phyloP scores from a whole-genome alignment of 2,797 vertebrate genomes.

The Gymnothorax javanicus region DNA sequence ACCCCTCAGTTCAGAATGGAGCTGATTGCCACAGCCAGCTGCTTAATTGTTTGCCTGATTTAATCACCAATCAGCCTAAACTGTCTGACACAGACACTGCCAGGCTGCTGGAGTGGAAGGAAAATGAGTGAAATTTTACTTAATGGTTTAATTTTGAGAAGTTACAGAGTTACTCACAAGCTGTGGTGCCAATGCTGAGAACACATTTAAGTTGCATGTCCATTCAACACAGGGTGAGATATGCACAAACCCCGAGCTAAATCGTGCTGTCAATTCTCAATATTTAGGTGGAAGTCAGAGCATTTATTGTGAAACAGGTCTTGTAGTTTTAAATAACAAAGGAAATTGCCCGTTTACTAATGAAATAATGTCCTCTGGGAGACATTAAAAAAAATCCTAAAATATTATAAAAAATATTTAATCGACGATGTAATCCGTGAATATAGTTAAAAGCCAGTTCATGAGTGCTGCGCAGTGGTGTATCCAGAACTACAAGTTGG shows the following conservation, averaged over 20 bases:
- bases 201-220: not conserved
- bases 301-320: too few species aligned
- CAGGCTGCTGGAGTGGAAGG: not conserved
- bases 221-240: not conserved
- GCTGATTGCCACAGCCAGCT: conserved; percentile 45
- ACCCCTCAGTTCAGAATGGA: not conserved
- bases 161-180: conserved; percentile 5
- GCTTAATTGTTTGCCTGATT: conserved; percentile 43
- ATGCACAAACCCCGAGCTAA: not conserved
- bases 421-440: too few species aligned
- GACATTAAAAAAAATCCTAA: too few species aligned
- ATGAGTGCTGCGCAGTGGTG: too few species aligned
- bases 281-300: too few species aligned
- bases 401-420: too few species aligned
- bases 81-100: not conserved
- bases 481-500: too few species aligned
- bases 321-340: too few species aligned
- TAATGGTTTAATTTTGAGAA: not conserved
- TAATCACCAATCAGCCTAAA: conserved; percentile 35
- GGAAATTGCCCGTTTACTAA: too few species aligned
- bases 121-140: not conserved
- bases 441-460: too few species aligned
- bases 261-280: too few species aligned
- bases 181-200: not conserved
- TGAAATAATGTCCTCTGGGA: too few species aligned